Conservation (phyloP, 2,888 invertebrate genomes). For the Agrotis ipsilon region DNA sequence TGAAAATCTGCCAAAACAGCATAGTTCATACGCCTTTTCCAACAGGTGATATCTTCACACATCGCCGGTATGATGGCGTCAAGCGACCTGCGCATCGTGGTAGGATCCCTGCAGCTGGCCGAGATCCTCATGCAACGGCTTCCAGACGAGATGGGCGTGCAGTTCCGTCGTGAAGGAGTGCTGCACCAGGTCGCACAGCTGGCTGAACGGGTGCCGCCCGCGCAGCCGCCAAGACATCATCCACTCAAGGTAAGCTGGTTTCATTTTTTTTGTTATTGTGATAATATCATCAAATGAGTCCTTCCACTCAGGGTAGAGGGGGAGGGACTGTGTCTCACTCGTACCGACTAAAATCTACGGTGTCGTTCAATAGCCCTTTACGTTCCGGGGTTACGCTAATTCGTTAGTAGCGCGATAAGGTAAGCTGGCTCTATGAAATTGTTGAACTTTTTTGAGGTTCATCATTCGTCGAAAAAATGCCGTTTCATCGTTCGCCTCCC, state of each 20-base stretch:
- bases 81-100: slow-evolving; percentile 98
- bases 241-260: slow-evolving; percentile 82
- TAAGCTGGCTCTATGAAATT: slow-evolving; percentile 55
- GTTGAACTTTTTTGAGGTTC: not conserved
- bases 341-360: too few relatives aligned
- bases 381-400: too few relatives aligned
- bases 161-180: slow-evolving; percentile 99
- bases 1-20: not conserved
- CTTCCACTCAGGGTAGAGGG: too few relatives aligned
- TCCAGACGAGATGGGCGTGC: slow-evolving; percentile 98
- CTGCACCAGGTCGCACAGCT: slow-evolving; percentile 95
- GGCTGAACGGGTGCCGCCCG: slow-evolving; percentile 73
- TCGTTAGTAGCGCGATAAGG: too few relatives aligned
- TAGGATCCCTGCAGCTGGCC: slow-evolving; percentile 99
- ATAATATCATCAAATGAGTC: too few relatives aligned
- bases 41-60: slow-evolving; percentile 97
- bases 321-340: too few relatives aligned
- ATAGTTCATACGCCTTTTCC: not conserved
- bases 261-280: too few relatives aligned
- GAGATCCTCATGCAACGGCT: slow-evolving; percentile 99
- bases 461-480: not conserved
- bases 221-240: slow-evolving; percentile 88
- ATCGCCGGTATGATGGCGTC: slow-evolving; percentile 99
- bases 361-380: too few relatives aligned
- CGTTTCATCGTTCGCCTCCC: too few relatives aligned